Base-by-base conservation (phyloP, 2,797 vertebrate species). In the Gorsachius magnificus region DNA sequence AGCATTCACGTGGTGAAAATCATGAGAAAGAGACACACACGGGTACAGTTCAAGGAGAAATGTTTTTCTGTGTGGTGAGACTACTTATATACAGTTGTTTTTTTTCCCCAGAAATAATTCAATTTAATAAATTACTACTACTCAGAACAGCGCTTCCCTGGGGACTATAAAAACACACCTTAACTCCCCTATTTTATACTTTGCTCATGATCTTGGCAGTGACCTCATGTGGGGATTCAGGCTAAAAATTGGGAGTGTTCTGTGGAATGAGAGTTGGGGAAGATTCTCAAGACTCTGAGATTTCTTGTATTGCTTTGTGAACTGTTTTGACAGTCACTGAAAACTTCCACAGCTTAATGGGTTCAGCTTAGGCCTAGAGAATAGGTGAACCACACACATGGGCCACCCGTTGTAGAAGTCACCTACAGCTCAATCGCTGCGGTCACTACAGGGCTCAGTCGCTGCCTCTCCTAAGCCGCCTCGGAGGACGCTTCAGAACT, bases 351-450 rank as follows among this genome's bases (percentile, higher is more conserved):
- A 26, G 57, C 7, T 24, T 5, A 6, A 29, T 2, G 33, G 60
- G 43, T 29, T 65, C 43, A 14, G 18, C 43, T 9, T 11, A 25
- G 29, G 20, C 15, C 80, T 20, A 28, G 16, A n/a, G 48, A 63
- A 11, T 2, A 16, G 14, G 5, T 1, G 1, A 53, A 31, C 38
- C 41, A 21, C 9, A 5, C 9, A 2, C 26, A 6, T 10, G 38
- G n/a, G 58, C 43, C 58, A 12, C 53, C 4, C 14, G 1, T 5
- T 8, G 26, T 5, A 13, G 26, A 17, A 10, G 31, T 36, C 78
- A 43, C 74, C 61, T 17, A 5, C 36, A 6, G 33, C 29, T 61
- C 58, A 12, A 24, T 9, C 48, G 5, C 41, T 7, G 2, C 8
- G 1, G 17, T 11, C 61, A 12, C 41, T 31, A 3, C 19, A 24